Evolutionary conservation across 1,140 invertebrate genomes (phyloP).

Genomic region (Polypedilum vanderplanki): DNA sequence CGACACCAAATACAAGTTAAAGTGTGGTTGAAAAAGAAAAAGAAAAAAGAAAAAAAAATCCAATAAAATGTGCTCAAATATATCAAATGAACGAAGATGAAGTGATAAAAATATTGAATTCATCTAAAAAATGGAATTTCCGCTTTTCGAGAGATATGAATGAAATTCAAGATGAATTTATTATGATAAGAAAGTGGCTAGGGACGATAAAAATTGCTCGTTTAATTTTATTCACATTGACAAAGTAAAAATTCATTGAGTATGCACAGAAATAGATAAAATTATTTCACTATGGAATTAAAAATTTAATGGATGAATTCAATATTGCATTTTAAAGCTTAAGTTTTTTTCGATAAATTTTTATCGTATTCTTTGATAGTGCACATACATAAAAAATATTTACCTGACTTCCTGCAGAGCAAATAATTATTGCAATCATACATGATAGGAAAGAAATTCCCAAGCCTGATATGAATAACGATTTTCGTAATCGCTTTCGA

Average conservation of each 20-base stretch:
- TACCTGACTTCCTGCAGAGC: conserved; percentile 39
- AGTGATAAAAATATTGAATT: too few relatives aligned
- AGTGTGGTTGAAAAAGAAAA: background rate
- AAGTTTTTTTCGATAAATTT: background rate
- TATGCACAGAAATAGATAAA: background rate
- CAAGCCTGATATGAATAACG: conserved; percentile 41
- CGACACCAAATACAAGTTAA: too few relatives aligned
- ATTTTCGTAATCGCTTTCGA: conserved; percentile 43
- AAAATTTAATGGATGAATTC: background rate
- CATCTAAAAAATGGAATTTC: too few relatives aligned
- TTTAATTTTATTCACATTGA: too few relatives aligned
- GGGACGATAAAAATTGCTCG: too few relatives aligned
- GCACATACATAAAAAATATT: conserved; percentile 31
- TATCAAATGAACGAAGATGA: too few relatives aligned
- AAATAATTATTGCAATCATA: conserved; percentile 42
- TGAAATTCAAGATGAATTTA: too few relatives aligned
- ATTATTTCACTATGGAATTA: background rate
- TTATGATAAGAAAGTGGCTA: too few relatives aligned
- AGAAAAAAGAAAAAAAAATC: background rate
- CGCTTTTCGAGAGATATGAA: too few relatives aligned
- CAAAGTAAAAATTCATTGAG: too few relatives aligned
- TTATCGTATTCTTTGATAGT: background rate
- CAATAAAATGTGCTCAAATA: too few relatives aligned
- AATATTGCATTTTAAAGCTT: background rate
- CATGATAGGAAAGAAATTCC: conserved; percentile 41